Conservation (phyloP, 2,888 invertebrate genomes). For the Philopedon plagiatum region DNA sequence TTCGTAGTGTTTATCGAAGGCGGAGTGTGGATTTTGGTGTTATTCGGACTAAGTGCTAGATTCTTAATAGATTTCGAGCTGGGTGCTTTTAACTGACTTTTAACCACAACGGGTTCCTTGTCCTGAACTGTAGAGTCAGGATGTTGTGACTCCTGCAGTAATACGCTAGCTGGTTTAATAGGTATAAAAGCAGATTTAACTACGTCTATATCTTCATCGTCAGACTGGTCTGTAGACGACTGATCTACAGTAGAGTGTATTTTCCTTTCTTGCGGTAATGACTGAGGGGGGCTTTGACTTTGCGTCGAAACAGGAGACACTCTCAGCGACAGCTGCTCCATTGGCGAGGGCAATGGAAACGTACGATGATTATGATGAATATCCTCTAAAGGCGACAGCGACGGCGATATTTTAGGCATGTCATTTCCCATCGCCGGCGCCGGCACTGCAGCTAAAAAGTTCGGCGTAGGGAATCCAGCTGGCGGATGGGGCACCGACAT, state of each 20-base stretch:
- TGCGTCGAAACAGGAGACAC: slow-evolving; percentile 74
- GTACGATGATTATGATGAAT: slow-evolving; percentile 49
- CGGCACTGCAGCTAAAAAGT: slow-evolving; percentile 54
- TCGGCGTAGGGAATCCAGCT: slow-evolving; percentile 68
- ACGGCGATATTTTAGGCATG: slow-evolving; percentile 60
- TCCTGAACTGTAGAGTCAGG: slow-evolving; percentile 75
- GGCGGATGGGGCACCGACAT: slow-evolving; percentile 58
- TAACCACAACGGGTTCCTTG: slow-evolving; percentile 64
- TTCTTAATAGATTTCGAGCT: slow-evolving; percentile 73
- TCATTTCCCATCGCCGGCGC: slow-evolving; percentile 57
- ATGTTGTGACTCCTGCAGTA: slow-evolving; percentile 71
- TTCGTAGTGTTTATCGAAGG: slow-evolving; percentile 73
- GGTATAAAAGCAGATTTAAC: slow-evolving; percentile 84
- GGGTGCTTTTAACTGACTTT: slow-evolving; percentile 75
- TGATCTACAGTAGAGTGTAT: slow-evolving; percentile 77
- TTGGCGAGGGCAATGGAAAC: slow-evolving; percentile 62
- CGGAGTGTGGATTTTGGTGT: slow-evolving; percentile 71
- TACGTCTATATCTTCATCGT: slow-evolving; percentile 82
- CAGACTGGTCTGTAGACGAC: slow-evolving; percentile 76
- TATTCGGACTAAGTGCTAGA: slow-evolving; percentile 63
- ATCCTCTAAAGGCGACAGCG: slow-evolving; percentile 60
- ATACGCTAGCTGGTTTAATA: slow-evolving; percentile 74
- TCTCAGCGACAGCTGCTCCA: slow-evolving; percentile 64
- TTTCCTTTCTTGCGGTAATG: slow-evolving; percentile 69
- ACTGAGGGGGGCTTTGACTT: slow-evolving; percentile 70